These are phyloP conservation scores for Cathartes aura DNA, from an alignment of 2,113 vertebrate species.

Conservation along the genomic window DNA sequence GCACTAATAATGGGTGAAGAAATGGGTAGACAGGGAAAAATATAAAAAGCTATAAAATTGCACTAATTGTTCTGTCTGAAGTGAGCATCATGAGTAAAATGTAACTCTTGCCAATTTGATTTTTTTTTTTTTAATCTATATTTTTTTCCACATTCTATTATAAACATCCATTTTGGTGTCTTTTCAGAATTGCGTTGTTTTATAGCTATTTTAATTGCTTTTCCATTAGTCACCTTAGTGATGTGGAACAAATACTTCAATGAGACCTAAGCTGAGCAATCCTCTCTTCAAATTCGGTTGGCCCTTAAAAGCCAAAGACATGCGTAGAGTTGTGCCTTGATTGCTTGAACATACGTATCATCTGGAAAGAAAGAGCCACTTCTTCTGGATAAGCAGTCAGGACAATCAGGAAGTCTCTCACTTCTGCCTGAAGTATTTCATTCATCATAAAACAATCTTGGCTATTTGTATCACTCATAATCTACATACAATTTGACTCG, in stretches of 20 bases:
- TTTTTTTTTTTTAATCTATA: background rate
- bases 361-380: background rate
- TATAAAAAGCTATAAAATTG: background rate
- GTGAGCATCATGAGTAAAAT: background rate
- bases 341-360: background rate
- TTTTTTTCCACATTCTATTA: background rate
- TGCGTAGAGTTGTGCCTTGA: background rate
- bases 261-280: background rate
- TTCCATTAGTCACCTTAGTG: conserved; percentile 40
- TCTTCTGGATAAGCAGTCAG: background rate
- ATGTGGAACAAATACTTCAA: conserved; percentile 25
- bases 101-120: background rate
- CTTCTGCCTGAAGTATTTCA: background rate
- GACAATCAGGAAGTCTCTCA: background rate
- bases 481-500: background rate
- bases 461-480: background rate
- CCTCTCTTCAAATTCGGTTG: background rate
- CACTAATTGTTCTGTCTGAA: conserved; percentile 20
- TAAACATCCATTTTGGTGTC: background rate
- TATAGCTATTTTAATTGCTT: conserved; percentile 26
- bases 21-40: conserved; percentile 6
- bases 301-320: background rate
- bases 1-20: background rate
- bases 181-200: background rate
- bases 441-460: background rate